These are phyloP conservation scores for Endotricha flammealis DNA, from an alignment of 2,888 invertebrate species.

Conservation along the genomic window DNA sequence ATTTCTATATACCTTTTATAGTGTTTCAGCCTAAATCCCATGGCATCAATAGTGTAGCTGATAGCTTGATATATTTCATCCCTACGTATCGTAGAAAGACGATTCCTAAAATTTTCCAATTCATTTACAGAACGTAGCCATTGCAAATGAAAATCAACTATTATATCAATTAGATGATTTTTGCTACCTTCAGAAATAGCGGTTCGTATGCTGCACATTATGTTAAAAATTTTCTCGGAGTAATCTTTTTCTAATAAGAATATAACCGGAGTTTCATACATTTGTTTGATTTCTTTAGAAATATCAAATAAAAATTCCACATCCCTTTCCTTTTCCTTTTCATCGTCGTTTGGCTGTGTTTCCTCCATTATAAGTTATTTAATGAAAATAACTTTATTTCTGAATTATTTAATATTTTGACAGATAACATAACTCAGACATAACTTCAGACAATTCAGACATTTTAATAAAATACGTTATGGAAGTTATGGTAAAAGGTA, in stretches of 20 bases:
- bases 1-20: conserved; percentile 52
- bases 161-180: conserved; percentile 38
- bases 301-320: conserved; percentile 52
- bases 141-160: conserved; percentile 60
- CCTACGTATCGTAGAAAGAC: conserved; percentile 29
- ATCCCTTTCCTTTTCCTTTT: conserved; percentile 20
- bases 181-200: conserved; percentile 35
- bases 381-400: too few species aligned
- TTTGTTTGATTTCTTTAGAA: conserved; percentile 53
- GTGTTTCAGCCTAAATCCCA: conserved; percentile 48
- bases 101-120: conserved; percentile 45
- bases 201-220: conserved; percentile 45
- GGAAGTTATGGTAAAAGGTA: too few species aligned
- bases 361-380: too few species aligned
- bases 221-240: conserved; percentile 51
- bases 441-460: too few species aligned
- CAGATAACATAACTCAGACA: too few species aligned
- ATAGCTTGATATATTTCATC: conserved; percentile 49
- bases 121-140: conserved; percentile 59
- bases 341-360: neutral
- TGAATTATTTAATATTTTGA: too few species aligned
- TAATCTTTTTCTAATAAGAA: conserved; percentile 57
- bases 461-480: too few species aligned
- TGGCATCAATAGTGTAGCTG: conserved; percentile 53
- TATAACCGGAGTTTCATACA: conserved; percentile 60